Conservation (phyloP, 2,888 invertebrate species). For the Drosophila buzzatii region DNA sequence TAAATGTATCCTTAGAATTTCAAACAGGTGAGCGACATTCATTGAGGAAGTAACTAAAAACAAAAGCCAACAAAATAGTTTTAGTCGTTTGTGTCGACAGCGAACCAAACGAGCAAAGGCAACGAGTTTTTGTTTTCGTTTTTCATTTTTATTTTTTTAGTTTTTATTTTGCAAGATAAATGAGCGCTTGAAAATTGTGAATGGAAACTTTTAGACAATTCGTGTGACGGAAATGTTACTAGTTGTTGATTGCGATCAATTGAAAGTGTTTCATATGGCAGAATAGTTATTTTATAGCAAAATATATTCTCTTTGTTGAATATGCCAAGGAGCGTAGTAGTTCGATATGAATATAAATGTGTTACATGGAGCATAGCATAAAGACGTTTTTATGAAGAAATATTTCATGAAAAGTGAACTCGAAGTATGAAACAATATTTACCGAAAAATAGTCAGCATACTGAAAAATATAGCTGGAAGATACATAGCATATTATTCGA, state of each 20-base stretch:
- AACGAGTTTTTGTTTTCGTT: constrained; percentile 16
- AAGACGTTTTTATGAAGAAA: not conserved
- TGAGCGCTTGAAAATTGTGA: constrained; percentile 9
- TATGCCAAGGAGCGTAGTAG: not conserved
- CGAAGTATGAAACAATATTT: too few species aligned
- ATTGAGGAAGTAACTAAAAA: constrained; percentile 46
- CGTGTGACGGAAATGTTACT: not conserved
- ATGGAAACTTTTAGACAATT: constrained; percentile 20
- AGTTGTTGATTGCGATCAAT: constrained; percentile 7
- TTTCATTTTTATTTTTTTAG: not conserved
- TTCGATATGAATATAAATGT: not conserved
- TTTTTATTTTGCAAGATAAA: not conserved
- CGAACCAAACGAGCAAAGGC: constrained; percentile 26
- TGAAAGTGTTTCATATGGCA: not conserved
- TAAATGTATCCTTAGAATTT: constrained; percentile 80
- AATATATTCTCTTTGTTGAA: not conserved
- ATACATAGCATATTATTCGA: too few species aligned
- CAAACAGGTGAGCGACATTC: constrained; percentile 75
- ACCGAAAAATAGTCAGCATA: too few species aligned
- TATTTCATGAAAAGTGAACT: not conserved
- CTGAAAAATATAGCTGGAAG: too few species aligned
- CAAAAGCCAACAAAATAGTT: constrained; percentile 21
- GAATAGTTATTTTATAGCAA: not conserved
- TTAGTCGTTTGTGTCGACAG: constrained; percentile 7
- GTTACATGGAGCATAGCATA: not conserved